Conservation (phyloP, 2,888 invertebrate species). For the Euzophera pinguis region DNA sequence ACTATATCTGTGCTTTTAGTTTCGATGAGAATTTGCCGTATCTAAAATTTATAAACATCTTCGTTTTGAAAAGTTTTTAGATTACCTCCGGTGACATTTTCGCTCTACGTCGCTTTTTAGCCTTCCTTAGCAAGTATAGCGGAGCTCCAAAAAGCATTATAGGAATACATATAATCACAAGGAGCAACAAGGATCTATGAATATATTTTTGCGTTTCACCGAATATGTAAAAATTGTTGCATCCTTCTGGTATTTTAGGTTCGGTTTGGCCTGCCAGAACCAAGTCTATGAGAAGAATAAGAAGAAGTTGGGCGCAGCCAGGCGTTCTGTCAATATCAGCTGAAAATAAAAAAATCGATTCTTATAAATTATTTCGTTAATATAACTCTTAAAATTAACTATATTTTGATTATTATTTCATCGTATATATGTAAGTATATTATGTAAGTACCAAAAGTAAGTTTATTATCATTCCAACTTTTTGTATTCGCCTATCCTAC, state of each 20-base stretch:
- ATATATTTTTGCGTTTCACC: conserved; percentile 58
- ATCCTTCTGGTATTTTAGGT: conserved; percentile 27
- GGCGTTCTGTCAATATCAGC: conserved; percentile 40
- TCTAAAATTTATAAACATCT: too few relatives aligned
- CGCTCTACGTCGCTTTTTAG: conserved; percentile 21
- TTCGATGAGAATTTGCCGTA: too few relatives aligned
- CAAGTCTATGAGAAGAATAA: conserved; percentile 90
- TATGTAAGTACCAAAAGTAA: too few relatives aligned
- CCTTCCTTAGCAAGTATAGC: conserved; percentile 61
- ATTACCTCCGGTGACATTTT: not conserved
- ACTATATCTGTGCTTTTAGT: too few relatives aligned
- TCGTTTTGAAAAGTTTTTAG: too few relatives aligned
- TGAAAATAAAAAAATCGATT: conserved; percentile 22
- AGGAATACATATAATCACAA: conserved; percentile 83
- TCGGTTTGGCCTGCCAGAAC: conserved; percentile 67
- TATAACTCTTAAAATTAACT: too few relatives aligned
- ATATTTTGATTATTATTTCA: too few relatives aligned
- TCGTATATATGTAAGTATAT: too few relatives aligned
- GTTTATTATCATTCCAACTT: too few relatives aligned
- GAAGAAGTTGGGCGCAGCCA: conserved; percentile 85
- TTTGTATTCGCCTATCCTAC: too few relatives aligned
- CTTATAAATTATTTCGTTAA: too few relatives aligned
- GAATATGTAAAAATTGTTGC: conserved; percentile 81
- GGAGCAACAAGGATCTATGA: conserved; percentile 80
- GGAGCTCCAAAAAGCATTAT: conserved; percentile 88